Evolutionary conservation across 2,113 vertebrate species (phyloP).

Genomic region (Cnemophilus loriae): DNA sequence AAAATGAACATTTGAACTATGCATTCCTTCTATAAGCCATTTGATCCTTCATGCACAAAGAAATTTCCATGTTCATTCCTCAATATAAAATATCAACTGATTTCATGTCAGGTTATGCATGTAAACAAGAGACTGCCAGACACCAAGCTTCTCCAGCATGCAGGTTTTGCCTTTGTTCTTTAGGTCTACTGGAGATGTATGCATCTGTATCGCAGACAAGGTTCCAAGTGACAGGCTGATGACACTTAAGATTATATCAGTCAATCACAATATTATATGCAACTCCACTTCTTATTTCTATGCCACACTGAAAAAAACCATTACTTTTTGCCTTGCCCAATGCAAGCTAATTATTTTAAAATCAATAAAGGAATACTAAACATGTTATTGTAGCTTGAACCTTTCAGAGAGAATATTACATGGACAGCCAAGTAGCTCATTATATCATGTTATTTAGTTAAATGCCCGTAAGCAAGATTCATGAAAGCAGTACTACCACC

Average conservation of each 20-base stretch:
- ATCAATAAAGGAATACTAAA: neutral
- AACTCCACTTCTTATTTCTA: neutral
- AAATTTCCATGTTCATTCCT: neutral
- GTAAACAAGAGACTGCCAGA: neutral
- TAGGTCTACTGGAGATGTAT: neutral
- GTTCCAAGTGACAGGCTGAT: neutral
- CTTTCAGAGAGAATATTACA: slow-evolving; percentile 37
- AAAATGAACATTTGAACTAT: neutral
- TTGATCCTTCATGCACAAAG: neutral
- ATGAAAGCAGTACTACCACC: neutral
- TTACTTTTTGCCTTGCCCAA: neutral
- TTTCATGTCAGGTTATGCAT: neutral
- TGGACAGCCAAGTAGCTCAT: neutral
- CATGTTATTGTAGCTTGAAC: neutral
- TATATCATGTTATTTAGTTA: neutral
- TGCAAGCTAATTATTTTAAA: neutral
- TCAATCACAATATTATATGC: neutral
- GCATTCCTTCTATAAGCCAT: neutral
- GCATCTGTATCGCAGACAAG: neutral
- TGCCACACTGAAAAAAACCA: neutral
- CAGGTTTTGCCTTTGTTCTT: neutral
- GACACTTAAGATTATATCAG: neutral
- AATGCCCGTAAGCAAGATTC: neutral
- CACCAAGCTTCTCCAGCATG: neutral
- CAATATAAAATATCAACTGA: neutral